These are phyloP conservation scores for Chromobotia macracanthus DNA, from an alignment of 2,797 vertebrate species.

Conservation along the genomic window DNA sequence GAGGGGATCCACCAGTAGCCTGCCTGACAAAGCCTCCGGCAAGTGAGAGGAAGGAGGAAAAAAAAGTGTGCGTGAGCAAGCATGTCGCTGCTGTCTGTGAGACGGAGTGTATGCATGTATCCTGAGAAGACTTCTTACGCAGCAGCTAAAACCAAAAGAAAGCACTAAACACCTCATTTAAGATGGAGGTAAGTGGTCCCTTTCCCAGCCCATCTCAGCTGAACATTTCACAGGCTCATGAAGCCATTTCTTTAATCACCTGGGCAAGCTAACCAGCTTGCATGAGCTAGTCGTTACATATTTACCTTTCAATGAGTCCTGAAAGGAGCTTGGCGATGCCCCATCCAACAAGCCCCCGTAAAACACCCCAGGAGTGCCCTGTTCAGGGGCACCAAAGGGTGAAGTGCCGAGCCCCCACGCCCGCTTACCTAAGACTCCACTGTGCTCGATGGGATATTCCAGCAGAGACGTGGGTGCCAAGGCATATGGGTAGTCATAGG, in stretches of 20 bases:
- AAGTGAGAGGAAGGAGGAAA: slow-evolving; percentile 64
- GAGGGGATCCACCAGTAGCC: slow-evolving; percentile 75
- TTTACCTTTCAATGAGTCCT: slow-evolving; percentile 86
- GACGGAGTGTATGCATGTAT: slow-evolving; percentile 55
- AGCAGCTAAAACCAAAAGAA: not conserved
- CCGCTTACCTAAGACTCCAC: slow-evolving; percentile 86
- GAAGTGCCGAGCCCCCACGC: slow-evolving; percentile 54
- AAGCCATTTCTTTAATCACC: slow-evolving; percentile 64
- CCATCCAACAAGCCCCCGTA: slow-evolving; percentile 78
- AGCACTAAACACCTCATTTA: not conserved
- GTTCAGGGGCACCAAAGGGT: slow-evolving; percentile 66
- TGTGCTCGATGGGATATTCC: slow-evolving; percentile 86
- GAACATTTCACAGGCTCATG: not conserved
- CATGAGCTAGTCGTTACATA: slow-evolving; percentile 82
- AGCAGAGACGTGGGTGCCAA: slow-evolving; percentile 84
- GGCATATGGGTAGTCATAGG: slow-evolving; percentile 84
- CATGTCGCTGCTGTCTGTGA: slow-evolving; percentile 44
- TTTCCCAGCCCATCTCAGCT: slow-evolving; percentile 34
- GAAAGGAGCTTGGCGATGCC: slow-evolving; percentile 76
- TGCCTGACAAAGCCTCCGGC: slow-evolving; percentile 73
- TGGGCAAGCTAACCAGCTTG: slow-evolving; percentile 66
- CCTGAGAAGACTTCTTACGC: slow-evolving; percentile 51
- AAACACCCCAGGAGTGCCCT: slow-evolving; percentile 77
- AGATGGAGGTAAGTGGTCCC: slow-evolving; percentile 20
- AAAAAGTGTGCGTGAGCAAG: slow-evolving; percentile 59